Percentiles rank a stretch among this genome's conserved stretches.
Evolutionary conservation across 1,140 invertebrate genomes (phyloP).

Genomic region (Camponotus floridanus): DNA sequence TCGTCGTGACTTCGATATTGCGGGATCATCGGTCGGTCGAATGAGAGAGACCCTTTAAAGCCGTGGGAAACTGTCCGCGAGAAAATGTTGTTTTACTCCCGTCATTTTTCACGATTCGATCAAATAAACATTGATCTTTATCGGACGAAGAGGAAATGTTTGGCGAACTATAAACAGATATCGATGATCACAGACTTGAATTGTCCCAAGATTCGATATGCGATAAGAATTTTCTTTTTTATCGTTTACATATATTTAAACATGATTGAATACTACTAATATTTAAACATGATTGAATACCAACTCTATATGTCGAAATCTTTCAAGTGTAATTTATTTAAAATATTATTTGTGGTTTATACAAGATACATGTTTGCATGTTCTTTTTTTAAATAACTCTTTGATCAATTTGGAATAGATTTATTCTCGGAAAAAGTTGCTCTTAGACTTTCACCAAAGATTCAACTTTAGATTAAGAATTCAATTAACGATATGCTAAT

Average conservation of each 20-base stretch:
- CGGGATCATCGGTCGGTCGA: slow-evolving; percentile 53
- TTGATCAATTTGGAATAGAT: neutral
- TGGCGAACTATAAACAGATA: neutral
- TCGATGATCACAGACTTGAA: neutral
- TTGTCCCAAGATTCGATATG: neutral
- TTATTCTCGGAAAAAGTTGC: neutral
- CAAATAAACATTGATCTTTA: slow-evolving; percentile 6
- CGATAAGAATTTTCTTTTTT: neutral
- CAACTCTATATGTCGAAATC: neutral
- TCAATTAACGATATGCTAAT: neutral
- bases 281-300: too few relatives aligned
- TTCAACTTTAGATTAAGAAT: neutral
- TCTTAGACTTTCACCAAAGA: neutral
- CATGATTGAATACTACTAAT: neutral
- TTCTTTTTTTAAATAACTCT: neutral
- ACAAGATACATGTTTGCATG: neutral
- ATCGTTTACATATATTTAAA: neutral
- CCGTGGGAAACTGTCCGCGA: slow-evolving; percentile 47
- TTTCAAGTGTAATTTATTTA: neutral
- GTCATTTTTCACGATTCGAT: slow-evolving; percentile 23
- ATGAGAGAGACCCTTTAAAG: slow-evolving; percentile 36
- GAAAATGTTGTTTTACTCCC: slow-evolving; percentile 36
- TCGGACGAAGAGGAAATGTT: neutral
- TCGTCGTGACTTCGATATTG: slow-evolving; percentile 62
- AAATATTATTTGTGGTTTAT: neutral